Base-by-base conservation (phyloP, 2,888 invertebrate species). In the Heliconius cydno region DNA sequence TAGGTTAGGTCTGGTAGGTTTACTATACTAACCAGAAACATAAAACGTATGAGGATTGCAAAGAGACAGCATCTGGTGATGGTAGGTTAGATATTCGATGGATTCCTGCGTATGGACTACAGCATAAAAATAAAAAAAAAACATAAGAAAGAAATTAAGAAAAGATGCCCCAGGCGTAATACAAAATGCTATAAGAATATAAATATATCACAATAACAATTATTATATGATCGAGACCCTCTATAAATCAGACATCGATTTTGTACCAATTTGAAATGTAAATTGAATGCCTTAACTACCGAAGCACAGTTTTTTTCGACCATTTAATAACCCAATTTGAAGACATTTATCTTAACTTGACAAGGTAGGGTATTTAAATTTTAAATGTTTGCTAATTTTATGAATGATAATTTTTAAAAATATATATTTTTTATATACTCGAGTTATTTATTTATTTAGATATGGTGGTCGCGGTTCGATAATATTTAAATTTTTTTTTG, bases 311-410 rank as follows among this genome's bases (percentile, higher is more conserved):
- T 34, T 73, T 71, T 73, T 73, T 60, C 34, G 73, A 25, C 34
- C 73, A 73, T n/a, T 60, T 73, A 73, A 73, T 73, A 73, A 38
- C 73, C 73, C 73, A 73, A 73, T 73, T 73, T 60, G 73, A 12
- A 12, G 15, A 38, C 73, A 60, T 73, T 73, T 38, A 73, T 73
- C 73, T 60, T 25, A 38, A 60, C 38, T 60, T 73, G 73, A 60
- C 73, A 73, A 60, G 60, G 57, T 73, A 73, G 9, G n/a, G 15
- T 73, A 73, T 73, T 73, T 60, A 73, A 73, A 73, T 60, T n/a
- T 34, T 60, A 60, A 73, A 73, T 73, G 34, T n/a, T 60, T 60
- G 60, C 73, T 60, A 60, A 73, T 73, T 60, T 73, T 60, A 25
- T 25, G 19, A 52, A 52, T 52, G 52, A 9, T 52, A 52, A 52